Evolutionary conservation across 2,113 vertebrate species (phyloP), one percentile per base, ranked within the genome.

Genomic region (Odontesthes bonariensis): DNA sequence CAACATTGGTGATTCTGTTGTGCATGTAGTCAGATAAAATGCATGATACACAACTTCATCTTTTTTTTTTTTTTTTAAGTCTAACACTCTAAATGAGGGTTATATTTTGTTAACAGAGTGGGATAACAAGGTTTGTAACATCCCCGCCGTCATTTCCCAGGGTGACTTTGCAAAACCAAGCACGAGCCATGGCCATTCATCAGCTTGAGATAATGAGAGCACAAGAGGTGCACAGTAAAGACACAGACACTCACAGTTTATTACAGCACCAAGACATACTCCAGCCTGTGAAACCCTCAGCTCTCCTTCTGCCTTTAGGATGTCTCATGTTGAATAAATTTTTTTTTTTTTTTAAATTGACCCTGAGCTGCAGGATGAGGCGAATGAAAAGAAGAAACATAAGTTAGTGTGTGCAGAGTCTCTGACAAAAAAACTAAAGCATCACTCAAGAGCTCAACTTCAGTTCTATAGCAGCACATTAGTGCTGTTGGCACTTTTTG

Each of bases 201-300:
- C 93, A 93, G 77, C 52, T 67, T 90, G 90, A 92, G 90, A 85
- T 94, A 94, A 94, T 93, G 91, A 93, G 93, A 92, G 88, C 91
- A 85, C 65, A 75, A 55, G 22, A 88, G 82, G 83, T 81, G 86
- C 75, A 76, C 80, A 58, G 81, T 79, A 77, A 85, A 90, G 81
- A 90, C 83, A 77, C 69, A 71, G 42, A 57, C 84, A 73, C 87
- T 92, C 88, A 90, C 84, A 85, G 86, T 89, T 91, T 91, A 90
- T 91, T 86, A 89, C 79, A 86, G 86, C 81, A 75, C 84, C 77
- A 79, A 85, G 74, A 73, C 75, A 75, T 79, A 82, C 72, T 82
- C 77, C 83, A 73, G 57, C 63, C 73, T 77, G 76, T 75, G 69
- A 80, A 82, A 72, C 69, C 65, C 73, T 77, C 73, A 27, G 75